A percentile compares a stretch with the other conserved stretches of the same genome.
phyloP scores from a whole-genome alignment of 2,113 vertebrate genomes.

The Dolichotis patagonum region DNA sequence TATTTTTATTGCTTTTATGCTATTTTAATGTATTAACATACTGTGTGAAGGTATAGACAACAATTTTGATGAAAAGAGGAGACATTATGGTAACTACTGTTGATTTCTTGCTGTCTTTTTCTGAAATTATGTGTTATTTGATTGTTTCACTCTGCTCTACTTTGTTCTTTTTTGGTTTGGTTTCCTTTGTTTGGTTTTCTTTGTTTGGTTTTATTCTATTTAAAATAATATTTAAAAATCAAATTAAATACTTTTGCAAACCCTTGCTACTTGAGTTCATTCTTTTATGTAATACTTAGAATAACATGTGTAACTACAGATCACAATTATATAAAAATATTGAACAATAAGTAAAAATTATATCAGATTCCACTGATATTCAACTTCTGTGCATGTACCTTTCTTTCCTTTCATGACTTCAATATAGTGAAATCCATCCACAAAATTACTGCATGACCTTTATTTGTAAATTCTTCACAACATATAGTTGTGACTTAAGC shows the following conservation, averaged over 20 bases:
- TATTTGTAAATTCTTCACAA: constrained; percentile 4
- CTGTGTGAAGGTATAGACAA: too few relatives aligned
- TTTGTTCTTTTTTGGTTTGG: too few relatives aligned
- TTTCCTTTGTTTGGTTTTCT: too few relatives aligned
- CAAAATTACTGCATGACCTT: not conserved
- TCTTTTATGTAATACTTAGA: not conserved
- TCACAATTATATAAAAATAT: constrained; percentile 51
- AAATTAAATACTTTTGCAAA: not conserved
- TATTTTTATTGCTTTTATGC: too few relatives aligned
- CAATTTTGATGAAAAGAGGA: too few relatives aligned
- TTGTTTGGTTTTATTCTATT: too few relatives aligned
- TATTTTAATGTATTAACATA: too few relatives aligned
- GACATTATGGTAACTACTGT: too few relatives aligned
- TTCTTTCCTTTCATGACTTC: not conserved
- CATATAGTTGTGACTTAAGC: not conserved
- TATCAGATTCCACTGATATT: not conserved
- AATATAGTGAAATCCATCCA: not conserved
- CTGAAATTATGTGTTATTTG: too few relatives aligned
- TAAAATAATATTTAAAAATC: too few relatives aligned
- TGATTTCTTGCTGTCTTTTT: too few relatives aligned
- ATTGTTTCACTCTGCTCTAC: too few relatives aligned
- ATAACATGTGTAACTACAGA: not conserved
- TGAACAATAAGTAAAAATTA: constrained; percentile 48
- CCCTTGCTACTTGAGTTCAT: not conserved
- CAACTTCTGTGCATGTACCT: not conserved